Evolutionary conservation across 2,797 vertebrate genomes (phyloP).

Genomic region (Borostomias antarcticus): DNA sequence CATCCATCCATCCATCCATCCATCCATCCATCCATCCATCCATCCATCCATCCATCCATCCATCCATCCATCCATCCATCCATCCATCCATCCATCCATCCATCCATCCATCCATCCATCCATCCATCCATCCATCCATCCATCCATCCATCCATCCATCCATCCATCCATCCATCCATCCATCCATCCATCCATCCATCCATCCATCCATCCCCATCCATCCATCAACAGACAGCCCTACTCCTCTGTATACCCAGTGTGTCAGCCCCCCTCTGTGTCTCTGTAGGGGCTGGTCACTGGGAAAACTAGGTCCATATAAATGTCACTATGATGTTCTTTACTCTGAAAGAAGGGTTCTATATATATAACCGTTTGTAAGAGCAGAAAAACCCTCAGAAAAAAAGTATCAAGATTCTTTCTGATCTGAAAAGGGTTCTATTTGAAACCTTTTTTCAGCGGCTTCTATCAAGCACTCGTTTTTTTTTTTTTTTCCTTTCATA

Average conservation of each 20-base stretch:
- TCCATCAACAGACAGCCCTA: neutral
- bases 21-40: neutral
- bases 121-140: no score
- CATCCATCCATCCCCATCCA: neutral
- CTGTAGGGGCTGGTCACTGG: constrained; percentile 31
- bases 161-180: neutral
- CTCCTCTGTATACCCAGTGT: neutral
- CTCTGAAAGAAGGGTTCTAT: no score
- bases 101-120: neutral
- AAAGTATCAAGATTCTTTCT: no score
- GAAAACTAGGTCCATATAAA: constrained; percentile 62
- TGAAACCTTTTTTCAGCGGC: no score
- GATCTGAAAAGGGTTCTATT: no score
- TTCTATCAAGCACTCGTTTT: no score
- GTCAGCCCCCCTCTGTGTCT: neutral
- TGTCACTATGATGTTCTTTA: constrained; percentile 33
- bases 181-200: neutral
- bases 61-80: constrained; percentile 2
- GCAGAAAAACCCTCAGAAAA: no score
- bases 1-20: neutral
- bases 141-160: neutral
- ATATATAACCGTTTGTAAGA: no score
- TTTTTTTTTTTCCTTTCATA: no score
- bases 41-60: neutral
- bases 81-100: neutral